phyloP scores from a whole-genome alignment of 1,140 invertebrate genomes.

The Plutomurus gul region DNA sequence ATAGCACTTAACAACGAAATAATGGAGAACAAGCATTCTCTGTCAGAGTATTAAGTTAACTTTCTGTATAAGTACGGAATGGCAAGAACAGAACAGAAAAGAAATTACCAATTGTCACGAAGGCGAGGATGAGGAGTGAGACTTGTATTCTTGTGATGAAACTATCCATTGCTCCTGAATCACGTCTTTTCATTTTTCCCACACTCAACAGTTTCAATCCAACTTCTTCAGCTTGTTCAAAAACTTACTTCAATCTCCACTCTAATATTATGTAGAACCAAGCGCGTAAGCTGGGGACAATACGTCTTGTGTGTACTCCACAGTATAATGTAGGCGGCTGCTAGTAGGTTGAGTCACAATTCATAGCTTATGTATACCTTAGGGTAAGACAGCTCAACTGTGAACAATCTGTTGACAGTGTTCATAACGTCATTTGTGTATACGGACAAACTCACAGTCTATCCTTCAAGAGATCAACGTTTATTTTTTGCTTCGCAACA shows the following conservation, averaged over 20 bases:
- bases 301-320: too few species aligned
- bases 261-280: too few species aligned
- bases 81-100: background rate
- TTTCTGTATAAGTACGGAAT: background rate
- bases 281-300: too few species aligned
- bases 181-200: constrained; percentile 33
- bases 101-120: constrained; percentile 42
- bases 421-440: too few species aligned
- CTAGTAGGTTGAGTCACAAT: too few species aligned
- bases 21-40: background rate
- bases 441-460: too few species aligned
- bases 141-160: constrained; percentile 43
- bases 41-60: background rate
- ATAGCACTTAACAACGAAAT: background rate
- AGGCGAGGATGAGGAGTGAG: constrained; percentile 38
- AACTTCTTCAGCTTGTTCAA: too few species aligned
- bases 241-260: too few species aligned
- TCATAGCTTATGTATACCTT: background rate
- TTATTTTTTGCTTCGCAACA: too few species aligned
- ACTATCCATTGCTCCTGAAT: constrained; percentile 24
- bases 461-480: too few species aligned
- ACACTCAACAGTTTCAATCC: background rate
- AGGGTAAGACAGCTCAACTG: background rate
- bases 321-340: too few species aligned
- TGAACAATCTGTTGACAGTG: background rate